Evolutionary conservation across 2,888 invertebrate genomes (phyloP), one percentile per base, ranked within the genome.

Genomic region (Diaperis boleti): DNA sequence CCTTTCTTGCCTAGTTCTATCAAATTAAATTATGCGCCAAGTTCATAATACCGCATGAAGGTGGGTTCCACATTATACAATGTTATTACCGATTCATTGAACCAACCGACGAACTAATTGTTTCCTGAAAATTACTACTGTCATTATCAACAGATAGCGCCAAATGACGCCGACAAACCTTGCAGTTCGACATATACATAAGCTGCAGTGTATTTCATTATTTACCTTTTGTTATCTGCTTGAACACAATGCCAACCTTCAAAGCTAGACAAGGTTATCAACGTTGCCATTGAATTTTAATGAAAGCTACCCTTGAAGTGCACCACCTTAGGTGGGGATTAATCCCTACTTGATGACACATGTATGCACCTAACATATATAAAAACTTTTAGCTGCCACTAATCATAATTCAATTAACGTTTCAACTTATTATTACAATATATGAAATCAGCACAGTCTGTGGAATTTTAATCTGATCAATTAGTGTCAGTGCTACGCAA

Each of bases 191-290:
- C 64, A 66, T 55, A 61, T 62, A 64, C 64, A 54, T 52, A n/a
- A n/a, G n/a, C 60, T 54, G 54, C 18, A 57, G 17, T 66, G 54
- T 54, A 64, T 60, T 65, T 63, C 61, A 69, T 69, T 73, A 69
- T 72, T 69, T 69, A 69, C 68, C 69, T 69, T 54, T 45, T 69
- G 37, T 71, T 75, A 74, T 76, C 76, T 68, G 61, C 59, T 71
- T 69, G 69, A 70, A 71, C 74, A 77, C 77, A 78, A 76, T 76
- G 69, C 60, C 69, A 72, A 69, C 78, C 77, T 77, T 71, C 67
- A 60, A 62, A 62, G 63, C 67, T 66, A 72, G 70, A 71, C 76
- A 76, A 76, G 78, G 77, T 77, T 74, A 74, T 69, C 70, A 72
- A 64, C 66, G 68, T 68, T 70, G 67, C 63, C 69, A 70, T 70